A percentile compares a stretch with the other conserved stretches of the same genome.
Evolutionary conservation across 2,797 vertebrate genomes (phyloP).

Genomic region (Betta splendens): DNA sequence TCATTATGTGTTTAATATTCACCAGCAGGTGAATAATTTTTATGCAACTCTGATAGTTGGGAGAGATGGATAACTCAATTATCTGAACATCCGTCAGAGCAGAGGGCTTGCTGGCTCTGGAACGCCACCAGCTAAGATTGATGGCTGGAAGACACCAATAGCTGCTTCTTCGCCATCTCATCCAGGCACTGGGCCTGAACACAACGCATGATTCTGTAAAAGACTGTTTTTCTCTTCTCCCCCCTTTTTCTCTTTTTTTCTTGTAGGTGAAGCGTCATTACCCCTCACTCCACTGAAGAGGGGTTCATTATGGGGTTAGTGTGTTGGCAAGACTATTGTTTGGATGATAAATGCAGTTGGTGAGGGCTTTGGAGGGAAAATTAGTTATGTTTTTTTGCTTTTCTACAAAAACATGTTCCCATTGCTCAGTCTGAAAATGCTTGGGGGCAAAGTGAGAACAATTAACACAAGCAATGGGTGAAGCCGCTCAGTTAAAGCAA

Average conservation of each 20-base stretch:
- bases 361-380: conserved; percentile 85
- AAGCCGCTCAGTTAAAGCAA: conserved; percentile 70
- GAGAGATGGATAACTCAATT: conserved; percentile 99
- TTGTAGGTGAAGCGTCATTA: conserved; percentile 99
- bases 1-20: conserved; percentile 99
- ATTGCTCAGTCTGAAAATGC: conserved; percentile 71
- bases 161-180: conserved; percentile 93
- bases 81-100: conserved; percentile 95
- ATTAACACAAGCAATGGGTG: conserved; percentile 75
- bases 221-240: conserved; percentile 58
- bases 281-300: conserved; percentile 97
- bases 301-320: conserved; percentile 98
- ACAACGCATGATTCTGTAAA: conserved; percentile 80
- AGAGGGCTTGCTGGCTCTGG: conserved; percentile 84
- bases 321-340: conserved; percentile 99
- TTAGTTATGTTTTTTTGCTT: conserved; percentile 83
- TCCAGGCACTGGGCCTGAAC: conserved; percentile 96
- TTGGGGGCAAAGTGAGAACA: conserved; percentile 74
- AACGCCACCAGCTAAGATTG: conserved; percentile 95
- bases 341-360: conserved; percentile 96
- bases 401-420: conserved; percentile 88
- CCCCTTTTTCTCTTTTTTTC: conserved; percentile 56
- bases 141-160: conserved; percentile 92
- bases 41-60: conserved; percentile 98
- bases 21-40: conserved; percentile 99